These are phyloP conservation scores for Takifugu rubripes DNA, from an alignment of 2,797 vertebrate genomes.

Conservation along the genomic window DNA sequence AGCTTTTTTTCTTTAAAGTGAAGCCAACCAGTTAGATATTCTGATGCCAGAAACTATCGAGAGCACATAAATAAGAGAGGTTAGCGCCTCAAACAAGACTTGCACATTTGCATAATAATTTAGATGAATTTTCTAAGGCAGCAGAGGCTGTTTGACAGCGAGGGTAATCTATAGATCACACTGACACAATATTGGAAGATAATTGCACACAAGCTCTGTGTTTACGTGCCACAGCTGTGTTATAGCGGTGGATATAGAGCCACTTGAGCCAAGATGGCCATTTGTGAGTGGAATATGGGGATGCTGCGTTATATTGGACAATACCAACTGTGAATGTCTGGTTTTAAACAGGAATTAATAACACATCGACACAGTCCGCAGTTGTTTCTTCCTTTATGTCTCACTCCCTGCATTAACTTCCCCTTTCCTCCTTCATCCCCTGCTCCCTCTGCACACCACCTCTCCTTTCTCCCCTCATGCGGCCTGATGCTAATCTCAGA, in stretches of 20 bases:
- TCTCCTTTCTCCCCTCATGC: not conserved
- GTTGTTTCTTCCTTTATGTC: not conserved
- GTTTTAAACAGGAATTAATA: no score
- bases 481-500: constrained; percentile 68
- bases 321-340: not conserved
- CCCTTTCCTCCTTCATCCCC: not conserved
- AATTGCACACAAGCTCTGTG: not conserved
- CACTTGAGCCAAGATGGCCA: not conserved
- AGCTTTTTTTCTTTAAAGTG: no score
- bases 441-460: not conserved
- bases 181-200: not conserved
- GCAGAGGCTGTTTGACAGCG: no score
- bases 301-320: not conserved
- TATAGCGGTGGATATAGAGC: not conserved
- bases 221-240: not conserved
- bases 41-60: no score
- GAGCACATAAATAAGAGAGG: no score
- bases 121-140: not conserved
- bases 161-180: not conserved
- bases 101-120: not conserved
- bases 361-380: no score
- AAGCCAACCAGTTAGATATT: no score
- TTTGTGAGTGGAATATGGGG: not conserved
- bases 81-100: no score
- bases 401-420: constrained; percentile 2